phyloP scores from a whole-genome alignment of 2,888 invertebrate genomes.

The Cremastinae sp. region DNA sequence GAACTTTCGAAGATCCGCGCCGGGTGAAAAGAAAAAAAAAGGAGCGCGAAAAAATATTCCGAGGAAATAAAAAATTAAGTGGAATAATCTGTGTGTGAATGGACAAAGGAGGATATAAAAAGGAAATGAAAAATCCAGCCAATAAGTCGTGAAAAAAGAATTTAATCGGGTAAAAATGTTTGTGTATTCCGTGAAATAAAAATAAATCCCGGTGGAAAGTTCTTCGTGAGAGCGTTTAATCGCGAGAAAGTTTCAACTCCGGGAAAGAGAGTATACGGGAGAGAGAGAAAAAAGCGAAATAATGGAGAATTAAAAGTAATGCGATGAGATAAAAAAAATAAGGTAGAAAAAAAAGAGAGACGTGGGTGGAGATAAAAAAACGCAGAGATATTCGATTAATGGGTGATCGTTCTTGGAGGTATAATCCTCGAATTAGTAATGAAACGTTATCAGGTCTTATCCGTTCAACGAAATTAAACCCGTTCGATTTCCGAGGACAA shows the following conservation, averaged over 20 bases:
- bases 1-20: constrained; percentile 2
- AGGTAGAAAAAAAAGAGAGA: not conserved
- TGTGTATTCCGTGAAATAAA: too few relatives aligned
- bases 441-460: constrained; percentile 64
- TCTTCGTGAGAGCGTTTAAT: too few relatives aligned
- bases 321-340: constrained; percentile 12
- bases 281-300: not conserved
- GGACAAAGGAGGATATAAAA: not conserved
- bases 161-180: too few relatives aligned
- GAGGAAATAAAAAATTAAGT: not conserved
- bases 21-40: not conserved
- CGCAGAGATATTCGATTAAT: constrained; percentile 71
- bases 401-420: constrained; percentile 66
- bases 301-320: not conserved
- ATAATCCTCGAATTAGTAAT: constrained; percentile 72
- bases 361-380: constrained; percentile 12
- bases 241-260: too few relatives aligned
- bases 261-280: not conserved
- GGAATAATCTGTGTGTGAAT: not conserved
- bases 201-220: too few relatives aligned
- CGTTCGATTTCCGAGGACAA: constrained; percentile 67
- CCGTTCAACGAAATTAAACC: constrained; percentile 64
- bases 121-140: not conserved
- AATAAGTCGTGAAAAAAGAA: too few relatives aligned
- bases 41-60: constrained; percentile 6